These are phyloP conservation scores for Nomada hirtipes DNA, from an alignment of 2,888 invertebrate species.

Conservation along the genomic window DNA sequence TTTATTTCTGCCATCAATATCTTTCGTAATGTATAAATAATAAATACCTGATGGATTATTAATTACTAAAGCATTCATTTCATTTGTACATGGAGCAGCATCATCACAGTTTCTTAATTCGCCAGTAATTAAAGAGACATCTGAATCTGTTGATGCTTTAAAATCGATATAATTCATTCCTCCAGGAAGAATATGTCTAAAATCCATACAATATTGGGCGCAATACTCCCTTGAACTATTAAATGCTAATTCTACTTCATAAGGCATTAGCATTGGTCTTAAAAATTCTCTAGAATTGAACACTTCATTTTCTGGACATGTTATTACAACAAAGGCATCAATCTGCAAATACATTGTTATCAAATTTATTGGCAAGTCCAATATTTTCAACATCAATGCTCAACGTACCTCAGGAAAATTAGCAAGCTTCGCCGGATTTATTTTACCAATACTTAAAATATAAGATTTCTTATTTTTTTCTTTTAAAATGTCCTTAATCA, in stretches of 20 bases:
- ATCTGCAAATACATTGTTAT: slow-evolving; percentile 86
- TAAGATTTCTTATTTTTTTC: slow-evolving; percentile 94
- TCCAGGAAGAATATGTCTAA: slow-evolving; percentile 90
- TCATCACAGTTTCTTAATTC: slow-evolving; percentile 86
- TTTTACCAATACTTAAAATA: slow-evolving; percentile 96
- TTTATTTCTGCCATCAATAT: slow-evolving; percentile 58
- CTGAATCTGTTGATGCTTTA: slow-evolving; percentile 83
- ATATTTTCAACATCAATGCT: neutral
- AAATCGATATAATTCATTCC: slow-evolving; percentile 85
- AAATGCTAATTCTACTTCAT: slow-evolving; percentile 94
- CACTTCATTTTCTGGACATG: slow-evolving; percentile 96
- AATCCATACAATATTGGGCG: slow-evolving; percentile 89
- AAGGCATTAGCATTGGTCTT: slow-evolving; percentile 95
- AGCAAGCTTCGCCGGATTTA: slow-evolving; percentile 97
- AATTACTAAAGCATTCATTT: slow-evolving; percentile 75
- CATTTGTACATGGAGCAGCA: slow-evolving; percentile 77
- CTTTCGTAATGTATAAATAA: slow-evolving; percentile 38
- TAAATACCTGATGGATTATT: slow-evolving; percentile 62
- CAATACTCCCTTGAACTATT: slow-evolving; percentile 87
- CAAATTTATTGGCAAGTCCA: neutral
- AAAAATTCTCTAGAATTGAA: slow-evolving; percentile 94
- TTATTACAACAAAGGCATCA: slow-evolving; percentile 95
- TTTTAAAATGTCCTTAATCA: slow-evolving; percentile 89
- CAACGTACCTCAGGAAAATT: slow-evolving; percentile 94
- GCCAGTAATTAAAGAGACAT: slow-evolving; percentile 92